phyloP scores from a whole-genome alignment of 2,888 invertebrate genomes.

The Orthosia gothica region DNA sequence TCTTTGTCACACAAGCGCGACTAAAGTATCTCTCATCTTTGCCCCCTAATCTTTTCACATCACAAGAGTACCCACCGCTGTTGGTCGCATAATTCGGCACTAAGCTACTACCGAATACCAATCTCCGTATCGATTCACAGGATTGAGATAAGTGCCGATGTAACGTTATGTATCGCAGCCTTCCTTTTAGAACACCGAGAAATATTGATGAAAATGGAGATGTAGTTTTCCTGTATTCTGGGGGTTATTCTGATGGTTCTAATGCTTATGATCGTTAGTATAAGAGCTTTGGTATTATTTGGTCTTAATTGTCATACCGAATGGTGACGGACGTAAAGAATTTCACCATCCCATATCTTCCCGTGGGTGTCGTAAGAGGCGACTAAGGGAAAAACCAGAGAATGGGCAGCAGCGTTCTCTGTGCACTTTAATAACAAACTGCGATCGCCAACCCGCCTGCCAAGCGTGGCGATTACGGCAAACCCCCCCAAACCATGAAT shows the following conservation, averaged over 20 bases:
- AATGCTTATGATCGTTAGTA: constrained; percentile 3
- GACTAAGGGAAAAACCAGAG: no score
- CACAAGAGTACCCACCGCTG: constrained; percentile 43
- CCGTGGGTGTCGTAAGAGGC: no score
- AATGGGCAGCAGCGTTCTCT: no score
- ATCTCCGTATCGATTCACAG: constrained; percentile 46
- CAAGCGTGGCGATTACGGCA: no score
- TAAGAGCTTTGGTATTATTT: constrained; percentile 4
- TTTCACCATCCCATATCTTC: no score
- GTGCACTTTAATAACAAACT: no score
- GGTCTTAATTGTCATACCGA: background rate
- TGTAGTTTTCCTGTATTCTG: constrained; percentile 24
- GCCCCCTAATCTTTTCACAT: constrained; percentile 36
- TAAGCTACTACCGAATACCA: constrained; percentile 58
- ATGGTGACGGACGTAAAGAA: no score
- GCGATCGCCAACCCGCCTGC: no score
- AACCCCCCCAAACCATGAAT: no score
- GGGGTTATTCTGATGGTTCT: constrained; percentile 1
- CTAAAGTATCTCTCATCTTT: constrained; percentile 35
- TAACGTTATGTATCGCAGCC: constrained; percentile 49
- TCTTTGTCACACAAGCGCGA: background rate
- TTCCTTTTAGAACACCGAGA: constrained; percentile 33
- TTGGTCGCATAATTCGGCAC: constrained; percentile 67
- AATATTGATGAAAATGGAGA: constrained; percentile 21
- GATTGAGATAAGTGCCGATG: constrained; percentile 52